Evolutionary conservation across 2,113 vertebrate species (phyloP).

Genomic region (Cygnus buccinator): DNA sequence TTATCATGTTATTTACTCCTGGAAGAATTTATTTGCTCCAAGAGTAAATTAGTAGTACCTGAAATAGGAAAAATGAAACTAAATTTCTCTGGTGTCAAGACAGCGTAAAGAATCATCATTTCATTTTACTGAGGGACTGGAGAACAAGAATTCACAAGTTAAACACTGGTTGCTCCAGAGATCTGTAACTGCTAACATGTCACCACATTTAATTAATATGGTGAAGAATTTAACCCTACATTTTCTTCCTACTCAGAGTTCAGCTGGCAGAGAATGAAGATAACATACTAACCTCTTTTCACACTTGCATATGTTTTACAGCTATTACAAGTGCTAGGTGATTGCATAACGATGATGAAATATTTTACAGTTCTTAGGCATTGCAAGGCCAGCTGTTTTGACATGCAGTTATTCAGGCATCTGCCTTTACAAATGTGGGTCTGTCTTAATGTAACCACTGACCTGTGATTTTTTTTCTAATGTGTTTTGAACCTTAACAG

Average conservation of each 20-base stretch:
- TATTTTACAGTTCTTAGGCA: not conserved
- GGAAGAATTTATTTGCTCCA: not conserved
- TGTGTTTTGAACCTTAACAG: not conserved
- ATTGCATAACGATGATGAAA: not conserved
- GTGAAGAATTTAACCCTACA: not conserved
- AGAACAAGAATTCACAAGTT: not conserved
- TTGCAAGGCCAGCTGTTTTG: not conserved
- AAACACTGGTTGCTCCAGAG: not conserved
- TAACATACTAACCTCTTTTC: not conserved
- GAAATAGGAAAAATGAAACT: not conserved
- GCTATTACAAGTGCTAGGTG: not conserved
- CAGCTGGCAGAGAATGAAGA: not conserved
- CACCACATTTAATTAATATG: not conserved
- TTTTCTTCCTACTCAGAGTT: not conserved
- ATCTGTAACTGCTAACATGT: not conserved
- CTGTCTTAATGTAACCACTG: not conserved
- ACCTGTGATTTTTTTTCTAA: not conserved
- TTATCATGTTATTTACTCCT: not conserved
- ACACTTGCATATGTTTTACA: not conserved
- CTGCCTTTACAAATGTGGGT: not conserved
- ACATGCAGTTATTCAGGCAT: not conserved
- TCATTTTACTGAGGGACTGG: not conserved
- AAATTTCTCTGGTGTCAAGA: not conserved
- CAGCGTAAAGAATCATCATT: not conserved
- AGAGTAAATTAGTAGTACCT: not conserved